Base-by-base conservation (phyloP, 1,140 invertebrate genomes). In the Anoplolepis gracilipes region DNA sequence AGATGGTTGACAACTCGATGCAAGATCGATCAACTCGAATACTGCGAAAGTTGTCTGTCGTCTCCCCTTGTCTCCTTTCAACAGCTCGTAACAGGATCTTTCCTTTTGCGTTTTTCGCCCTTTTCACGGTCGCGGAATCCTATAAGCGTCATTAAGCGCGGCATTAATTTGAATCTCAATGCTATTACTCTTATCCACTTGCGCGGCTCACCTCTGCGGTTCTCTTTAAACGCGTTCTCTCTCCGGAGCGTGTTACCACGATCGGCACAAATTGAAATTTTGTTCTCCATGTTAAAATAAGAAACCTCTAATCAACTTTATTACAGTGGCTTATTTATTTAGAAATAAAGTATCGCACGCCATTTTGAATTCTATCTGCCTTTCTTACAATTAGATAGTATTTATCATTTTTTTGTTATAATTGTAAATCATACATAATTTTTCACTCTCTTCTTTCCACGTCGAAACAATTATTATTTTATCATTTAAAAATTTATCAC, bases 151-250 rank as follows among this genome's bases (percentile, higher is more conserved):
- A 87, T 87, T 87, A 87, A 87, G 65, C 82, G 64, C 11, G 36
- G 73, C 73, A 87, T 78, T 87, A 87, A 87, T 87, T 87, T 85
- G 55, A 87, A 87, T 87, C 64, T 87, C 82, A 85, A 87, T 78
- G 86, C 42, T 49, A 75, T 84, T 85, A 78, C 82, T 87, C 64
- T 87, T 70, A 75, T 78, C 82, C 55, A 85, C 75, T 81, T 81
- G 42, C 84, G 13, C 75, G 30, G 46, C 42, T 72, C 65, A 33
- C 30, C 25, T 79, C 22, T 39, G 53, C 62, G 33, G 73, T 46
- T 85, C 30, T 67, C 49, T 39, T 65, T 22, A 42, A 67, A 28
- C 36, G 30, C 77, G 19, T 81, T 55, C 22, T 13, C 16, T 55
- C 33, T 39, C n/a, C 19, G 13, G 5, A 59, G 28, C n/a, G 36